These are phyloP conservation scores for Hyperoplus immaculatus DNA, from an alignment of 2,797 vertebrate genomes.

Conservation along the genomic window DNA sequence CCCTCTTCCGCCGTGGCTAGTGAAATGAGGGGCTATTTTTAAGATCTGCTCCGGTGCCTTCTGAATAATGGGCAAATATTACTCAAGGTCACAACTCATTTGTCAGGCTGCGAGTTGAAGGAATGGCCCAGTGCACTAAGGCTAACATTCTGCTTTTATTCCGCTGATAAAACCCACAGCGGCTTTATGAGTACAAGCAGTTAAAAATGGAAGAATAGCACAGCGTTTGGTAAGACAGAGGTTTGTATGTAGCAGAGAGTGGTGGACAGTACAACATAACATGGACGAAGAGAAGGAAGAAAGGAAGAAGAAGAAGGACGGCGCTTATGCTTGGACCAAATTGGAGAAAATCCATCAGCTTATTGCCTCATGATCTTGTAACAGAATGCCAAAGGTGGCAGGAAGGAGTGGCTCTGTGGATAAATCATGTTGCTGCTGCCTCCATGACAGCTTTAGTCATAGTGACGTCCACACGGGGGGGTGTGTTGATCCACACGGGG, in stretches of 20 bases:
- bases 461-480: slow-evolving; percentile 78
- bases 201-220: slow-evolving; percentile 76
- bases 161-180: slow-evolving; percentile 79
- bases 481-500: slow-evolving; percentile 48
- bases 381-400: slow-evolving; percentile 75
- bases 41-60: slow-evolving; percentile 85
- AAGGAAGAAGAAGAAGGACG: slow-evolving; percentile 25
- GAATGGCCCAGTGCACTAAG: slow-evolving; percentile 74
- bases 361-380: slow-evolving; percentile 77
- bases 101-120: slow-evolving; percentile 84
- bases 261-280: slow-evolving; percentile 46
- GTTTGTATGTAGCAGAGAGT: slow-evolving; percentile 47
- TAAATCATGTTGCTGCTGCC: slow-evolving; percentile 76
- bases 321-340: slow-evolving; percentile 41
- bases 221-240: slow-evolving; percentile 57
- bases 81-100: slow-evolving; percentile 89
- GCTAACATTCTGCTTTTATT: slow-evolving; percentile 82
- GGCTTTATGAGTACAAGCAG: slow-evolving; percentile 75
- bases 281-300: slow-evolving; percentile 26
- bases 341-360: slow-evolving; percentile 78
- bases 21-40: slow-evolving; percentile 87
- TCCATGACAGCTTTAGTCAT: slow-evolving; percentile 78
- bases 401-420: slow-evolving; percentile 75
- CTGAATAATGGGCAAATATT: slow-evolving; percentile 86
- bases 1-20: slow-evolving; percentile 54